Conservation (phyloP, 2,113 vertebrate genomes). For the Hippocampus guttulatus region DNA sequence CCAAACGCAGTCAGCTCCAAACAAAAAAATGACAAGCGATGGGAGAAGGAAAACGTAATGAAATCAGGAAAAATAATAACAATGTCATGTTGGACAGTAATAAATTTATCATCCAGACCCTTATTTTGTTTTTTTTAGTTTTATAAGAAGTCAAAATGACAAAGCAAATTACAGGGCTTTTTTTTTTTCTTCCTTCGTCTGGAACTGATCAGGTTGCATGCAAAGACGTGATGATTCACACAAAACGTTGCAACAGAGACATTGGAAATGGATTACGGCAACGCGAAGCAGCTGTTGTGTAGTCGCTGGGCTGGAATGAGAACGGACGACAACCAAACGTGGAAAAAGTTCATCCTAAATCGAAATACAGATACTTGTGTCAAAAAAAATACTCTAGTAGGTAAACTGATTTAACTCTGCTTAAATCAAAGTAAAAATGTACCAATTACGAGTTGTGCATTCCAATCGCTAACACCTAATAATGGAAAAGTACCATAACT, state of each 20-base stretch:
- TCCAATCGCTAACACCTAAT: no score
- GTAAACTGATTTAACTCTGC: no score
- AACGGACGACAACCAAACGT: not conserved
- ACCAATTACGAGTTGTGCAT: no score
- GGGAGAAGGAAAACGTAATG: not conserved
- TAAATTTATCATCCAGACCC: slow-evolving; percentile 10
- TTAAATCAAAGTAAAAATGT: no score
- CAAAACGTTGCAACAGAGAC: slow-evolving; percentile 51
- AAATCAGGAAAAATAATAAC: not conserved
- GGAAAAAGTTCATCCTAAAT: not conserved
- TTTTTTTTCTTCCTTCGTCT: slow-evolving; percentile 34
- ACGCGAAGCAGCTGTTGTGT: slow-evolving; percentile 57
- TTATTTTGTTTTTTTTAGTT: slow-evolving; percentile 10
- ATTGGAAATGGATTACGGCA: slow-evolving; percentile 44
- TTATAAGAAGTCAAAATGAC: slow-evolving; percentile 28
- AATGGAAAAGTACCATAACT: no score
- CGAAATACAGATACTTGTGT: no score
- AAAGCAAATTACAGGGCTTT: slow-evolving; percentile 34
- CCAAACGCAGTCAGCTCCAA: not conserved
- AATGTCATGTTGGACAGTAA: not conserved
- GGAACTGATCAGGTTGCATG: slow-evolving; percentile 49
- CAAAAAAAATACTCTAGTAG: no score
- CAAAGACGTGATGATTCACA: slow-evolving; percentile 50
- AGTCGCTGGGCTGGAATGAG: slow-evolving; percentile 5
- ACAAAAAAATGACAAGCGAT: not conserved